Evolutionary conservation across 2,888 invertebrate species (phyloP).

Genomic region (Dioctria linearis): DNA sequence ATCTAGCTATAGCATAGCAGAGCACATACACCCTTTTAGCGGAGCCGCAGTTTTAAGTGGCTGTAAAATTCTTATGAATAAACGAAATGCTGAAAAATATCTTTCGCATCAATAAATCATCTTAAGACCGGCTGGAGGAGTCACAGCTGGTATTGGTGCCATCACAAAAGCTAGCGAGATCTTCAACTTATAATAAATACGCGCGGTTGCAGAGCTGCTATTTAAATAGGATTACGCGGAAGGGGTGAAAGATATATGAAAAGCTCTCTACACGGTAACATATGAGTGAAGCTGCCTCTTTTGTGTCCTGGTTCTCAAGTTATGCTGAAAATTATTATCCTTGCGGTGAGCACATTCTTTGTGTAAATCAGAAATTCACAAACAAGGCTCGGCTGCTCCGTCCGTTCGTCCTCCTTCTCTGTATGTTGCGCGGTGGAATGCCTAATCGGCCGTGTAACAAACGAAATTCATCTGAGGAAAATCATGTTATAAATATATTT

Average conservation of each 20-base stretch:
- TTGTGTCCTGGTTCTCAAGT: neutral
- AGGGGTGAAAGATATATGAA: neutral
- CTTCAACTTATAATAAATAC: conserved; percentile 3
- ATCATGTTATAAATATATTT: conserved; percentile 56
- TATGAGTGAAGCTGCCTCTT: neutral
- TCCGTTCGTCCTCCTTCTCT: conserved; percentile 4
- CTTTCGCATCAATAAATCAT: conserved; percentile 27
- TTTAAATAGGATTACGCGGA: conserved; percentile 34
- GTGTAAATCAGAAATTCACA: conserved; percentile 27
- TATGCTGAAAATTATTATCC: conserved; percentile 42
- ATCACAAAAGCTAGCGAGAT: conserved; percentile 1
- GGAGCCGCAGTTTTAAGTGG: neutral
- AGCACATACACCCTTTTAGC: too few species aligned
- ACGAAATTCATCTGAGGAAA: conserved; percentile 51
- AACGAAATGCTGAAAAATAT: neutral
- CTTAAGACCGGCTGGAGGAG: conserved; percentile 19
- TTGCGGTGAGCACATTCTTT: conserved; percentile 29
- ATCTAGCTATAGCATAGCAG: too few species aligned
- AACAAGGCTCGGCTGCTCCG: neutral
- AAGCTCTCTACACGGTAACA: conserved; percentile 10
- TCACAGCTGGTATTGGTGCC: conserved; percentile 29
- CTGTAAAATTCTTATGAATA: neutral
- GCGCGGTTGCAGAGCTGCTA: conserved; percentile 24
- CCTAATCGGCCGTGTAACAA: conserved; percentile 29
- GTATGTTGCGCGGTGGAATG: neutral